phyloP scores from a whole-genome alignment of 1,140 invertebrate genomes.

The Acromyrmex heyeri region DNA sequence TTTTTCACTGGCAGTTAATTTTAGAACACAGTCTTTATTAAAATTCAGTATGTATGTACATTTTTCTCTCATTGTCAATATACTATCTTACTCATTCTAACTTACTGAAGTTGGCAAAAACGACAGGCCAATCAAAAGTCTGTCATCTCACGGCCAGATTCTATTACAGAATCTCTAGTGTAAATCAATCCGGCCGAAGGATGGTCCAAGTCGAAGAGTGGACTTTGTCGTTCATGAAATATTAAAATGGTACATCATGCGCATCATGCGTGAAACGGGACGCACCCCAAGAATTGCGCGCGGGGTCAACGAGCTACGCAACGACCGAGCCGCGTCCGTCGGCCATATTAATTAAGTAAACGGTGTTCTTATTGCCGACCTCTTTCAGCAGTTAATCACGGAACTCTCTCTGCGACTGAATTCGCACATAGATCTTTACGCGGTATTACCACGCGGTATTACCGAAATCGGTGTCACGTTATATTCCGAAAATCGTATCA shows the following conservation, averaged over 20 bases:
- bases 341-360: constrained; percentile 74
- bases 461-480: background rate
- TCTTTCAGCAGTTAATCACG: constrained; percentile 70
- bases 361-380: constrained; percentile 74
- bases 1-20: too few species aligned
- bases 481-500: background rate
- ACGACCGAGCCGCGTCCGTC: constrained; percentile 28
- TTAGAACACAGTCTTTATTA: too few species aligned
- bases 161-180: background rate
- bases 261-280: too few species aligned
- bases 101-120: too few species aligned
- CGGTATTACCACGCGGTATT: too few species aligned
- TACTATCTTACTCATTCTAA: too few species aligned
- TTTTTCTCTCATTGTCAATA: too few species aligned
- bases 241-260: too few species aligned
- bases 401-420: constrained; percentile 23
- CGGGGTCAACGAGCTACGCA: constrained; percentile 74
- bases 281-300: constrained; percentile 47
- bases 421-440: background rate
- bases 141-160: too few species aligned
- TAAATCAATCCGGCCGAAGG: constrained; percentile 71
- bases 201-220: constrained; percentile 54
- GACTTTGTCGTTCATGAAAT: too few species aligned
- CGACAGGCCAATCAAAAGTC: too few species aligned
- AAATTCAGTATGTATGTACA: too few species aligned